Conservation (phyloP, 2,888 invertebrate species). For the Dromius quadrimaculatus region DNA sequence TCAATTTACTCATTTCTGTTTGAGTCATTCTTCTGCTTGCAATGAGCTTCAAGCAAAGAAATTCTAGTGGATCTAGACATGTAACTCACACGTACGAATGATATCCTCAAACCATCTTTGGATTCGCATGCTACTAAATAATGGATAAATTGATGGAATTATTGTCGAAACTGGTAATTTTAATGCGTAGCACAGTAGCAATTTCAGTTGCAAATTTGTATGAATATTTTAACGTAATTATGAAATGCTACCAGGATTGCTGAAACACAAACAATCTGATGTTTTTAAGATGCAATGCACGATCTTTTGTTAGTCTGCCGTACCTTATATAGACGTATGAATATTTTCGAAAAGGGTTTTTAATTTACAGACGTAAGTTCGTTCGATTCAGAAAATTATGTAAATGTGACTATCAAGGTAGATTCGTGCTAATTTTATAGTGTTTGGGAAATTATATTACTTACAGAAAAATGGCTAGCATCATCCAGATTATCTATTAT, state of each 20-base stretch:
- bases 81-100: slow-evolving; percentile 14
- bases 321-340: slow-evolving; percentile 8
- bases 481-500: no score
- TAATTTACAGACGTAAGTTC: neutral
- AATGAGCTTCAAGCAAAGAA: slow-evolving; percentile 8
- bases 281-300: slow-evolving; percentile 14
- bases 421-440: neutral
- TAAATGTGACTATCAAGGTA: neutral
- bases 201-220: slow-evolving; percentile 38
- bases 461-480: no score
- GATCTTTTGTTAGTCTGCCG: slow-evolving; percentile 16
- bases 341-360: slow-evolving; percentile 14
- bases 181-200: slow-evolving; percentile 24
- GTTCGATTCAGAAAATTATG: neutral
- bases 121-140: slow-evolving; percentile 23
- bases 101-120: neutral
- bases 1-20: slow-evolving; percentile 15
- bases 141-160: slow-evolving; percentile 37
- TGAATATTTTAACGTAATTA: slow-evolving; percentile 33
- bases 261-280: slow-evolving; percentile 8
- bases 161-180: slow-evolving; percentile 32
- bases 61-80: slow-evolving; percentile 26
- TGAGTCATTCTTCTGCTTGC: neutral
- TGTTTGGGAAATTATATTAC: no score
- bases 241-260: neutral